Percentiles rank a stretch among this genome's conserved stretches.
phyloP scores from a whole-genome alignment of 2,797 vertebrate species.

The Furcifer pardalis region DNA sequence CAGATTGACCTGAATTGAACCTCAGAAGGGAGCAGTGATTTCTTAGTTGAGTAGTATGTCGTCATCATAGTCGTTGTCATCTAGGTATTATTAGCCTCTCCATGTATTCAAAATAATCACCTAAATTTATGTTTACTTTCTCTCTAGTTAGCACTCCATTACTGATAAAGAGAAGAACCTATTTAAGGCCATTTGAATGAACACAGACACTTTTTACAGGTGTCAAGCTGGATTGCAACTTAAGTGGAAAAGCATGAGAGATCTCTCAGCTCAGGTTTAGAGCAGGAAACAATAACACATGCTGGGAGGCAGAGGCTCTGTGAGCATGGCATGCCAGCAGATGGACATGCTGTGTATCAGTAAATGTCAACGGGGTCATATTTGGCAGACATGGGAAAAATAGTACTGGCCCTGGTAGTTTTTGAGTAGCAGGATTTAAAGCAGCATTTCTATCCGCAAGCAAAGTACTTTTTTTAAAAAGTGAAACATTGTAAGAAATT shows the following conservation, averaged over 20 bases:
- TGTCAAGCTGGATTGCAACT: constrained; percentile 47
- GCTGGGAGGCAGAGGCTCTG: constrained; percentile 33
- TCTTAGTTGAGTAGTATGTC: neutral
- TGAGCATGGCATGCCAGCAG: constrained; percentile 50
- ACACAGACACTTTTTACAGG: constrained; percentile 37
- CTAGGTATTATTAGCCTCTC: neutral
- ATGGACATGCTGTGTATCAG: constrained; percentile 43
- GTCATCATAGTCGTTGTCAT: neutral
- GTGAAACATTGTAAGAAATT: neutral
- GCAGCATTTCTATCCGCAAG: neutral
- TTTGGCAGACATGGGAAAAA: neutral
- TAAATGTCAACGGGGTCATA: constrained; percentile 52
- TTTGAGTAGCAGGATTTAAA: constrained; percentile 35
- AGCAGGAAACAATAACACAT: constrained; percentile 34
- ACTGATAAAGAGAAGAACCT: neutral
- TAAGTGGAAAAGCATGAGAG: constrained; percentile 52
- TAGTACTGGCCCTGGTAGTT: constrained; percentile 37
- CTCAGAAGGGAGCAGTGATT: constrained; percentile 5
- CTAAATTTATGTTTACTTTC: constrained; percentile 8
- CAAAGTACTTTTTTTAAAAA: neutral
- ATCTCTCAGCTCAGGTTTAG: constrained; percentile 33
- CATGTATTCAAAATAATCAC: constrained; percentile 1
- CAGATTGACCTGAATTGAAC: neutral
- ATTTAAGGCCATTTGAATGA: constrained; percentile 7
- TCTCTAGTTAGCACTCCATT: constrained; percentile 13